These are phyloP conservation scores for Sesamia inferens DNA, from an alignment of 2,888 invertebrate species.

Conservation along the genomic window DNA sequence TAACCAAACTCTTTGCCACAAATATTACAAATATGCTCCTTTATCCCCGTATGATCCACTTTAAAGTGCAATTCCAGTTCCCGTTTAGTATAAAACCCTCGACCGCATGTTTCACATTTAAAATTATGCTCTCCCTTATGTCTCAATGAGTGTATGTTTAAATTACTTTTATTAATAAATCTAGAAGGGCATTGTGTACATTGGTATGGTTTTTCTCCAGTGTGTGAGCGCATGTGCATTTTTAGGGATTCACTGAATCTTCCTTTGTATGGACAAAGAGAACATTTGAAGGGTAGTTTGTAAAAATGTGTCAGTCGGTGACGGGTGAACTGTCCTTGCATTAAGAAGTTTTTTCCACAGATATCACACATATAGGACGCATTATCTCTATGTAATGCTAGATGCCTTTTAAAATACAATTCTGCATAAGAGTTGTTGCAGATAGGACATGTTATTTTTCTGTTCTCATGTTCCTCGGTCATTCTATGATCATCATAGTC, in stretches of 20 bases:
- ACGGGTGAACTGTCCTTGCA: conserved; percentile 76
- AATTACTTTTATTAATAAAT: conserved; percentile 84
- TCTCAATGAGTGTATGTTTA: conserved; percentile 80
- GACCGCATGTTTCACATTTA: conserved; percentile 80
- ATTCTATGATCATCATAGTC: conserved; percentile 79
- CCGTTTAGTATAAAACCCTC: conserved; percentile 80
- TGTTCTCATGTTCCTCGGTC: conserved; percentile 80
- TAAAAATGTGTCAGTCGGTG: conserved; percentile 83
- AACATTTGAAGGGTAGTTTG: conserved; percentile 80
- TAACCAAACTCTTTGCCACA: conserved; percentile 86
- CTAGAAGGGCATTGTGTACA: conserved; percentile 80
- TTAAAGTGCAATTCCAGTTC: conserved; percentile 81
- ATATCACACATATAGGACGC: conserved; percentile 81
- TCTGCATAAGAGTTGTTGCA: conserved; percentile 79
- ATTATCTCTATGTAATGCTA: conserved; percentile 73
- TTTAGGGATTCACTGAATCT: conserved; percentile 82
- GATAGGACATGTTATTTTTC: conserved; percentile 74
- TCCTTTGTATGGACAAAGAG: conserved; percentile 83
- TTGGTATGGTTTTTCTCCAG: conserved; percentile 84
- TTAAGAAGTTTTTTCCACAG: conserved; percentile 81
- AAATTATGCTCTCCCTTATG: conserved; percentile 79
- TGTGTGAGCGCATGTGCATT: conserved; percentile 85
- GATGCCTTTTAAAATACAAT: conserved; percentile 79
- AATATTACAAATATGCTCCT: conserved; percentile 81
- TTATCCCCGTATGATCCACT: conserved; percentile 83